phyloP scores from a whole-genome alignment of 2,888 invertebrate genomes.

The Drosophila eohydei region DNA sequence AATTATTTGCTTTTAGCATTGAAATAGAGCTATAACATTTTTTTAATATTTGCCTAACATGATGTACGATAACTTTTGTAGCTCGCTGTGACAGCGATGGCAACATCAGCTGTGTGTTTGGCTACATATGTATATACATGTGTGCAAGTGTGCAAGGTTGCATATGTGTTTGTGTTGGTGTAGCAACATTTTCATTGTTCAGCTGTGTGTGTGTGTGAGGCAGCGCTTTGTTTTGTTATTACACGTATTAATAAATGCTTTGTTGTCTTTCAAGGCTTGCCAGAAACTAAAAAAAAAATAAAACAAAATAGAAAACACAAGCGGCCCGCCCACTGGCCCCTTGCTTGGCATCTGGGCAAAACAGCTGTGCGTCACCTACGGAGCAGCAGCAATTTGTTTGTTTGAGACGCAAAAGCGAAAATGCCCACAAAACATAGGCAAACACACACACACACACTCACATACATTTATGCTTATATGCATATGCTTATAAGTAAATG shows the following conservation, averaged over 20 bases:
- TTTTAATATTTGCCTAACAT: not conserved
- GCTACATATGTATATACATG: not conserved
- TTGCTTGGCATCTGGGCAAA: constrained; percentile 24
- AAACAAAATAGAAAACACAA: constrained; percentile 27
- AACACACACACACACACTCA: constrained; percentile 12
- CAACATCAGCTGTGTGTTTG: constrained; percentile 56
- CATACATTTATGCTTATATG: constrained; percentile 1
- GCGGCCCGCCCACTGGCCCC: constrained; percentile 1
- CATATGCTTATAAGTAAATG: not conserved
- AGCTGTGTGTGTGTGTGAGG: constrained; percentile 23
- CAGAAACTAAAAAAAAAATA: constrained; percentile 37
- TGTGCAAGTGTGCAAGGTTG: not conserved
- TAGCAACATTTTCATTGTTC: constrained; percentile 51
- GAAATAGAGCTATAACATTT: not conserved
- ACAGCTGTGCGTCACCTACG: constrained; percentile 66
- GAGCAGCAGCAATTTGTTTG: constrained; percentile 48
- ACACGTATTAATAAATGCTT: constrained; percentile 67
- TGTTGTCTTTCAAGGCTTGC: constrained; percentile 63
- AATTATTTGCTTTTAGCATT: not conserved
- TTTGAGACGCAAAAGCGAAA: constrained; percentile 68
- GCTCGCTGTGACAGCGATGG: constrained; percentile 32
- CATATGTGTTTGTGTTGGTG: constrained; percentile 20
- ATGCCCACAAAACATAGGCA: constrained; percentile 24
- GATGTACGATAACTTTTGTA: constrained; percentile 12
- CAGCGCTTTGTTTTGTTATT: constrained; percentile 60